Evolutionary conservation across 2,113 vertebrate species (phyloP).

Genomic region (Oreochromis aureus): DNA sequence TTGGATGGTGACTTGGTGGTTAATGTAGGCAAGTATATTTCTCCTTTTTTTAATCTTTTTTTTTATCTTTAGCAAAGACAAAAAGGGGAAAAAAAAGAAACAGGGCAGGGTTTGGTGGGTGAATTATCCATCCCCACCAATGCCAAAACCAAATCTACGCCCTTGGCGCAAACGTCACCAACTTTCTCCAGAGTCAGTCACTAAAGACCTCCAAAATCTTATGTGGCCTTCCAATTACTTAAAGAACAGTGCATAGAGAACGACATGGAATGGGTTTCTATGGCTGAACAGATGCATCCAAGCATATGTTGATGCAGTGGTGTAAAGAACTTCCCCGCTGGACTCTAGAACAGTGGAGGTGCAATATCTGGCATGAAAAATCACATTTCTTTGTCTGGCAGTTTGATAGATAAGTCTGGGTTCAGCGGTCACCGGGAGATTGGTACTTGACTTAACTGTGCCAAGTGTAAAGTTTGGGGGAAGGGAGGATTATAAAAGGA

Average conservation of each 20-base stretch:
- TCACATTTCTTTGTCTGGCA: background rate
- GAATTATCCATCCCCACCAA: no score
- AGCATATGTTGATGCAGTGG: background rate
- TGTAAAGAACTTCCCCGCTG: background rate
- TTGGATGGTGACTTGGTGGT: no score
- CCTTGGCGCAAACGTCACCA: background rate
- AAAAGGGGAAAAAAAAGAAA: no score
- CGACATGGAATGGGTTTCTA: background rate
- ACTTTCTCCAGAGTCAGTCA: background rate
- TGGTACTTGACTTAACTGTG: background rate
- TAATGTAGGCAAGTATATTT: no score
- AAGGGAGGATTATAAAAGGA: background rate
- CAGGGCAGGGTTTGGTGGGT: no score
- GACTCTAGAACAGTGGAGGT: background rate
- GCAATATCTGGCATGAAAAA: background rate
- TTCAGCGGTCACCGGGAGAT: rapidly evolving
- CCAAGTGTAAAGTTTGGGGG: background rate
- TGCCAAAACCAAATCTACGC: no score
- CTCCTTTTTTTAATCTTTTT: no score
- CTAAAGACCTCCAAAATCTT: background rate
- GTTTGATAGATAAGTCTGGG: background rate
- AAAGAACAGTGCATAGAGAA: background rate
- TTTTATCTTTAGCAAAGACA: no score
- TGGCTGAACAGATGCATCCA: background rate
- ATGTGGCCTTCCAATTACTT: background rate